Evolutionary conservation across 2,113 vertebrate genomes (phyloP), one percentile per base, ranked within the genome.

Genomic region (Platycercus adscitus): DNA sequence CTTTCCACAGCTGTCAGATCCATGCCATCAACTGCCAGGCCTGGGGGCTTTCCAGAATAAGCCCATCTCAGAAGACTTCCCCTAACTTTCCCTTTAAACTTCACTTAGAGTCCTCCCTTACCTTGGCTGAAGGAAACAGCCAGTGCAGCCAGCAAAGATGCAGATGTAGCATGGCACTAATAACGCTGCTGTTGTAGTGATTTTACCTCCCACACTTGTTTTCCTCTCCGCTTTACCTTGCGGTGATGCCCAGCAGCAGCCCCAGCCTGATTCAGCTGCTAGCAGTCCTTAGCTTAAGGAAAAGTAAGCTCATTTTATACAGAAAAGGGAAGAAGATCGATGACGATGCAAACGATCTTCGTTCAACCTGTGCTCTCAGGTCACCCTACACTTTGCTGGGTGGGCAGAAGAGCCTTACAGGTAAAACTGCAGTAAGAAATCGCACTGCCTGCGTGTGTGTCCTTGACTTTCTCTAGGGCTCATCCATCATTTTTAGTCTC

Each of bases 1-100:
- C 84, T 93, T 95, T 93, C 72, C 60, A 49, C 85, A 33, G 46
- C 92, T 97, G 96, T 96, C 96, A 95, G 4, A 79, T 65, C 95
- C 41, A 25, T 49, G 70, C 63, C 79, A 64, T 97, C 96, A 96
- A 81, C 66, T 85, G 63, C 63, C 3, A 2, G 50, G 76, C 91
- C 91, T 35, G 39, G 33, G 91, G 90, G 61, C 82, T 94, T 90
- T 91, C 73, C 33, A 76, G 53, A 91, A 82, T 41, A 73, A 94
- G 80, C 12, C 20, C 33, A n/a, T 13, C 55, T 79, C 37, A 13
- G 11, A 66, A 87, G 50, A 64, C 50, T 82, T 91, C 14, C 16
- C 52, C 37, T 73, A 77, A 82, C n/a, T 77, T 71, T 58, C 17
- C 13, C 28, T 86, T 89, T 33, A 17, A 69, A 82, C 70, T 76